Conservation (phyloP, 1,140 invertebrate genomes). For the Drosophila simulans region DNA sequence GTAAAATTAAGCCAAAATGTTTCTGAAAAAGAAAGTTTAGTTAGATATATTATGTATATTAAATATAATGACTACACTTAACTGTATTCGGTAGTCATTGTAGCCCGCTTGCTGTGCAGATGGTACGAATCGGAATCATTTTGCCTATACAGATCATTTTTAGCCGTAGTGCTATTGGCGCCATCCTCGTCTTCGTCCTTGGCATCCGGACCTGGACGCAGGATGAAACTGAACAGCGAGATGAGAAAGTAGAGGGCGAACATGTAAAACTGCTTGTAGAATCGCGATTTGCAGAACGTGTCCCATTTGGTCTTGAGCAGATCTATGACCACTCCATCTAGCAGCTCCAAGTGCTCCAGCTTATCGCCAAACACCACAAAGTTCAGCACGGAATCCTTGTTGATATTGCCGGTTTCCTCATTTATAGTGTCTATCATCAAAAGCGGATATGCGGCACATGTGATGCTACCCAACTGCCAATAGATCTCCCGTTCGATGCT, state of each 20-base stretch:
- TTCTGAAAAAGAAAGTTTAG: slow-evolving; percentile 39
- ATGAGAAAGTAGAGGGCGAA: slow-evolving; percentile 96
- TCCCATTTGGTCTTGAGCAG: slow-evolving; percentile 99
- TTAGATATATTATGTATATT: too few relatives aligned
- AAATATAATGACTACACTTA: neutral
- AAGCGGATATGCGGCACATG: slow-evolving; percentile 98
- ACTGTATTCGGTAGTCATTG: slow-evolving; percentile 66
- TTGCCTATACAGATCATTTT: slow-evolving; percentile 54
- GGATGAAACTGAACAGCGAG: slow-evolving; percentile 93
- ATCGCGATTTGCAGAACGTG: slow-evolving; percentile 97
- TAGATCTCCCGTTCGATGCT: slow-evolving; percentile 98
- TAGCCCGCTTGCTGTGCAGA: slow-evolving; percentile 52
- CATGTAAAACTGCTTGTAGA: slow-evolving; percentile 95
- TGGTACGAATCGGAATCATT: slow-evolving; percentile 3
- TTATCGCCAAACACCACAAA: slow-evolving; percentile 99
- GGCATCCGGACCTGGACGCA: slow-evolving; percentile 90
- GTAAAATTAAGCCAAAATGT: slow-evolving; percentile 84
- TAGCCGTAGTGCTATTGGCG: slow-evolving; percentile 42
- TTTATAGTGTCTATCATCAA: slow-evolving; percentile 98
- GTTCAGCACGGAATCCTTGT: slow-evolving; percentile 96
- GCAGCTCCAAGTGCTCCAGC: slow-evolving; percentile 96
- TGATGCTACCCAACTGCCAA: slow-evolving; percentile 98
- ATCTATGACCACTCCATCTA: slow-evolving; percentile 97
- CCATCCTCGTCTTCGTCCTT: slow-evolving; percentile 73
- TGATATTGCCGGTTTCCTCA: slow-evolving; percentile 94